Conservation (phyloP, 1,140 invertebrate genomes). For the Intoshia linei region DNA sequence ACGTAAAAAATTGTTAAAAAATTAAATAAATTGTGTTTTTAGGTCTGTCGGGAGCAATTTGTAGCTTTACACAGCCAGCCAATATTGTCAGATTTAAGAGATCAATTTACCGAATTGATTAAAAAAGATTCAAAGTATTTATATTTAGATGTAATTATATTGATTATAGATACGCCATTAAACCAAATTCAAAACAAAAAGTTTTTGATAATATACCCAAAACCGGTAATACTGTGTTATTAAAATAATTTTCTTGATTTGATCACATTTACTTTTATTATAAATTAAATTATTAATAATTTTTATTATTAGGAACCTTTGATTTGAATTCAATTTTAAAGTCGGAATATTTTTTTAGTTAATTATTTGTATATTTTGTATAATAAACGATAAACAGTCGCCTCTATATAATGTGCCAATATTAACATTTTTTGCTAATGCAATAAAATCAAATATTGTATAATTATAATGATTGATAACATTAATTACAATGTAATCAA, state of each 20-base stretch:
- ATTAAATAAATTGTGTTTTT: no score
- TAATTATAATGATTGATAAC: no score
- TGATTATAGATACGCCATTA: neutral
- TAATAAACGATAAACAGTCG: no score
- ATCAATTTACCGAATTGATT: conserved; percentile 30
- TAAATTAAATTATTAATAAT: neutral
- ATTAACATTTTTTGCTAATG: no score
- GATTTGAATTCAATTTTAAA: conserved; percentile 14
- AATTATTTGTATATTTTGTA: no score
- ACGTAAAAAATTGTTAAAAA: no score
- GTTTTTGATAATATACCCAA: neutral
- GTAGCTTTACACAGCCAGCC: conserved; percentile 60
- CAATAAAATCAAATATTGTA: no score
- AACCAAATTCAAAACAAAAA: neutral
- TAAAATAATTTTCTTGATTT: neutral
- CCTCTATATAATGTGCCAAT: no score
- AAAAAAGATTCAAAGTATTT: neutral
- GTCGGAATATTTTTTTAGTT: conserved; percentile 23
- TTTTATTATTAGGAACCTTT: conserved; percentile 14
- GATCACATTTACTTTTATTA: neutral
- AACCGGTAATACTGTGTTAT: neutral
- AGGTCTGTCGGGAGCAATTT: conserved; percentile 73
- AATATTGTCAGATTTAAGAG: conserved; percentile 52
- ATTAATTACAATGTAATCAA: no score
- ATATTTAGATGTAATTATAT: neutral